These are phyloP conservation scores for Orchestia grillus DNA, from an alignment of 1,140 invertebrate species.

Conservation along the genomic window DNA sequence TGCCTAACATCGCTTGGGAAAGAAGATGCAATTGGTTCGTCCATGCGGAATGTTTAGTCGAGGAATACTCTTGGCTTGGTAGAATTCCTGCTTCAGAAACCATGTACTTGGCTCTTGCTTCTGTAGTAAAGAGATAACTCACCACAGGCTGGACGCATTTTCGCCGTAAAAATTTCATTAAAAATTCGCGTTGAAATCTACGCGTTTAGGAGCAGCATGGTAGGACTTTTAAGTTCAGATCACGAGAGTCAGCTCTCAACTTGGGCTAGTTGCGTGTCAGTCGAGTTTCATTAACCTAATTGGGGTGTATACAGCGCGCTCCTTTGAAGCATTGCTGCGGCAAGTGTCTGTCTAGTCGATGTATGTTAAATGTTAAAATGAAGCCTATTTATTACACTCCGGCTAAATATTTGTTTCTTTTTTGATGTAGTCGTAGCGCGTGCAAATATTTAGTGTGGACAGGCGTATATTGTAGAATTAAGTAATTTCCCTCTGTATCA, in stretches of 20 bases:
- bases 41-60: too few species aligned
- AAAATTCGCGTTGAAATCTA: background rate
- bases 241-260: background rate
- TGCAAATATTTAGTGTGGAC: background rate
- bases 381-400: conserved; percentile 26
- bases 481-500: background rate
- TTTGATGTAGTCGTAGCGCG: background rate
- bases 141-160: background rate
- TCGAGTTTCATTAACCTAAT: background rate
- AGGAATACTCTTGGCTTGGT: background rate
- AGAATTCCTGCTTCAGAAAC: background rate
- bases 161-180: background rate
- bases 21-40: background rate
- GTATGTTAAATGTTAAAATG: background rate
- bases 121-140: background rate
- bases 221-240: background rate
- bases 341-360: background rate
- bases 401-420: conserved; percentile 13
- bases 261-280: background rate
- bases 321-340: conserved; percentile 6
- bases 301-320: background rate
- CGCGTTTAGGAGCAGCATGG: background rate
- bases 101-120: background rate
- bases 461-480: background rate
- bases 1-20: background rate